Evolutionary conservation across 2,113 vertebrate genomes (phyloP).

Genomic region (Fukomys damarensis): DNA sequence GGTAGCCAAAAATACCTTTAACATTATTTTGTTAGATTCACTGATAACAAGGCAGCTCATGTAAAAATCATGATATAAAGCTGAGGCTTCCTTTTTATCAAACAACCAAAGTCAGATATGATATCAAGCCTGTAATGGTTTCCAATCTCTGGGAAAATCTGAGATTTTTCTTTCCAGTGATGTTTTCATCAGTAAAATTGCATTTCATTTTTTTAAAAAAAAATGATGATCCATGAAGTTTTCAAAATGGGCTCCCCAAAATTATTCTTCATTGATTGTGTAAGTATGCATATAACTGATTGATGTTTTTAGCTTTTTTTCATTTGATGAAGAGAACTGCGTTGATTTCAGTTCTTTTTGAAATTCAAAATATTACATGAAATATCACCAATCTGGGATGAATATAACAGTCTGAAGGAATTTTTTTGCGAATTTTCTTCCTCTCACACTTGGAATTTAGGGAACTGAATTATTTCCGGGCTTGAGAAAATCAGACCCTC

Average conservation of each 20-base stretch:
- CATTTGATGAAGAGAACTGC: background rate
- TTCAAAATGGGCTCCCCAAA: background rate
- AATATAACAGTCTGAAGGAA: background rate
- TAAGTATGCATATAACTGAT: background rate
- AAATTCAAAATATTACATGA: conserved; percentile 5
- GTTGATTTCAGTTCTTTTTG: conserved; percentile 40
- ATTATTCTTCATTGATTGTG: background rate
- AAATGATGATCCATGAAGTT: background rate
- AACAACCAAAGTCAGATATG: background rate
- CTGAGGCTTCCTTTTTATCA: background rate
- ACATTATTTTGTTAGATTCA: background rate
- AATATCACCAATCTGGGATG: background rate
- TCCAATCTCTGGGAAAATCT: background rate
- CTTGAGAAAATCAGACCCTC: background rate
- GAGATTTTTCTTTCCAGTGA: background rate
- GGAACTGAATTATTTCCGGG: background rate
- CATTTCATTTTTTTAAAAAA: background rate
- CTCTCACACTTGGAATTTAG: background rate
- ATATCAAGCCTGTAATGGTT: background rate
- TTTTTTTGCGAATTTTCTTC: background rate
- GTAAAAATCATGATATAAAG: background rate
- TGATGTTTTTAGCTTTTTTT: background rate
- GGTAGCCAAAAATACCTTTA: background rate
- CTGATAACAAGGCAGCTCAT: background rate
- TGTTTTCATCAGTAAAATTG: background rate